These are phyloP conservation scores for Thysanoteuthis rhombus DNA, from an alignment of 2,888 invertebrate species.

Conservation along the genomic window DNA sequence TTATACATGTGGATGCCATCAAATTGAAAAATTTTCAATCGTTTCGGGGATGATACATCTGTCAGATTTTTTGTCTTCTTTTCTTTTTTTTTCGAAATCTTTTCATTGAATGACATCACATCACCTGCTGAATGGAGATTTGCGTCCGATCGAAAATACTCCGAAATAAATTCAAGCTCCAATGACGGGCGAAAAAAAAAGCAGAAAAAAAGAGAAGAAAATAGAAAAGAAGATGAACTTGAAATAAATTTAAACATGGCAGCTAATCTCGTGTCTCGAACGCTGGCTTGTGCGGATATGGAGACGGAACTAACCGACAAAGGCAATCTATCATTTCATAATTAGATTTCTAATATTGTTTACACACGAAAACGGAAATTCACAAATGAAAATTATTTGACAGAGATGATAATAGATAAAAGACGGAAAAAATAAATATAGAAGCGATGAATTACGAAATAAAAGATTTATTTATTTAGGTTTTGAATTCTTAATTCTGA, in stretches of 20 bases:
- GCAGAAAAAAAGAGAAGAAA: not conserved
- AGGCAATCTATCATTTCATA: constrained; percentile 12
- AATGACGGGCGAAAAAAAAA: not conserved
- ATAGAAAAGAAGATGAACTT: not conserved
- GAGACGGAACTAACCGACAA: not conserved
- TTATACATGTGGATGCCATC: no score
- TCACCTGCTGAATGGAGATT: no score
- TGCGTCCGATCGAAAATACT: no score
- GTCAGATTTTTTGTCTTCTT: no score
- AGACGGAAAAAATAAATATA: not conserved
- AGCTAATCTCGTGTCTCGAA: not conserved
- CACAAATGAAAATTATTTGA: not conserved
- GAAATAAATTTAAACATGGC: not conserved
- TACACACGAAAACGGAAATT: not conserved
- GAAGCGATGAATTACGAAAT: not conserved
- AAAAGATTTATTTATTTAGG: not conserved
- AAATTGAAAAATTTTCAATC: no score
- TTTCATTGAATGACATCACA: no score
- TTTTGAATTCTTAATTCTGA: not conserved
- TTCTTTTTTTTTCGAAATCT: no score
- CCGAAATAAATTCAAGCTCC: no score
- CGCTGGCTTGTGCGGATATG: not conserved
- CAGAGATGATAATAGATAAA: not conserved
- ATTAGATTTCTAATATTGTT: not conserved
- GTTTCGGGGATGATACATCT: no score